Base-by-base conservation (phyloP, 2,797 vertebrate genomes). In the Hafferia zeledoni region DNA sequence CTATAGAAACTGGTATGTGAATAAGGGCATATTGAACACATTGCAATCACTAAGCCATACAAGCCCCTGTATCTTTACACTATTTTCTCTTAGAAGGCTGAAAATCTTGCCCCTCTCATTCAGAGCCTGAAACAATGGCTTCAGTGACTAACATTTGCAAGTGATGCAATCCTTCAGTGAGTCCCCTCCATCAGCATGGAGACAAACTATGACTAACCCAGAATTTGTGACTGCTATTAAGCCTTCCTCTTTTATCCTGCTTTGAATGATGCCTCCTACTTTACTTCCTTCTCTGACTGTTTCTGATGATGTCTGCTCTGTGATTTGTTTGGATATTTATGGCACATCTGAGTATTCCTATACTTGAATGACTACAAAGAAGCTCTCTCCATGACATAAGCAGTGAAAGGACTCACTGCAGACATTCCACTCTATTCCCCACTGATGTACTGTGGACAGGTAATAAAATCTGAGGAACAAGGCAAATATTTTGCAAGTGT, bases 201-300 rank as follows among this genome's bases (percentile, higher is more conserved):
- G 70, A 91, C 77, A 95, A 85, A 90, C 17, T 75, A 91, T 91
- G 95, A 96, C 91, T 96, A 95, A 95, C 46, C 10, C 80, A 90
- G 69, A 86, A 90, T 93, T 65, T 94, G 87, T 59, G 85, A 94
- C 76, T 92, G 74, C 71, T 79, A 33, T 41, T 60, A 89, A 88
- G 70, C 53, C 39, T 91, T 89, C 80, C 41, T 83, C 91, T 93
- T 93, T 86, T 76, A 84, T 76, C 81, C 60, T 68, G 46, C 28
- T 89, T 81, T 84, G 84, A 95, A 87, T 53, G 68, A 91, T 68
- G 81, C 75, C 91, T 93, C 71, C 82, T 71, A 57, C 89, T 90
- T 91, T 70, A 72, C 70, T 86, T 92, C 74, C 82, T 91, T 61
- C 82, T 87, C 80, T 75, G 41, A 79, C 78, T 82, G 68, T 19